A percentile compares a stretch with the other conserved stretches of the same genome.
These are phyloP conservation scores for Physocephala rufipes DNA, from an alignment of 2,888 invertebrate species.

Conservation along the genomic window DNA sequence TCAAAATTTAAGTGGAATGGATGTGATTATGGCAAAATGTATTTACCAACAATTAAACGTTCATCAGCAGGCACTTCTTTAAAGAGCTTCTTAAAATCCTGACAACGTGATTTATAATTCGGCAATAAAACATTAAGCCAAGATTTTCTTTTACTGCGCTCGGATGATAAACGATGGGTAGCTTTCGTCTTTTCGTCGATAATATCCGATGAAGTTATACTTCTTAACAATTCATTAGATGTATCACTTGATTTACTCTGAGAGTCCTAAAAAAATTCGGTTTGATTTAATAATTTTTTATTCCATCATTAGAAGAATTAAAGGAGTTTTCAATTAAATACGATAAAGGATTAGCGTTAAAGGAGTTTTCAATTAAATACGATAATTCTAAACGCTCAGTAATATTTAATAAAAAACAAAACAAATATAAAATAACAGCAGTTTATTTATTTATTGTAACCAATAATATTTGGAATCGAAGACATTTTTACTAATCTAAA, in stretches of 20 bases:
- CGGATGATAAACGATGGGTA: slow-evolving; percentile 64
- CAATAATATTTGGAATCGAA: too few relatives aligned
- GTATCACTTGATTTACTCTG: slow-evolving; percentile 47
- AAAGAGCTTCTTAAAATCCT: slow-evolving; percentile 92
- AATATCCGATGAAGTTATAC: slow-evolving; percentile 30
- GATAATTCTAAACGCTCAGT: not conserved
- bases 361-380: too few relatives aligned
- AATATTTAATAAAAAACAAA: not conserved
- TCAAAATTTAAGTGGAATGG: not conserved
- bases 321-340: too few relatives aligned
- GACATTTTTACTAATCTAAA: too few relatives aligned
- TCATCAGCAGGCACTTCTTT: slow-evolving; percentile 92
- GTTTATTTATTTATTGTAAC: too few relatives aligned
- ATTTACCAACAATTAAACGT: slow-evolving; percentile 89
- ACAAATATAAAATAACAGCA: too few relatives aligned
- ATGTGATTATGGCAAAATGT: not conserved
- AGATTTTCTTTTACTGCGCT: slow-evolving; percentile 79
- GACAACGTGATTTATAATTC: slow-evolving; percentile 91
- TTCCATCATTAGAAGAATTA: too few relatives aligned
- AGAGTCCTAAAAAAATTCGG: slow-evolving; percentile 40
- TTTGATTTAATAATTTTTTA: not conserved
- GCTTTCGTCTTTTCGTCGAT: slow-evolving; percentile 56
- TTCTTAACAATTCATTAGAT: slow-evolving; percentile 42
- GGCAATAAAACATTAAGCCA: slow-evolving; percentile 90
- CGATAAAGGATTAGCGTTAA: too few relatives aligned